phyloP scores from a whole-genome alignment of 1,140 invertebrate species.

The Magallana ariakensis region DNA sequence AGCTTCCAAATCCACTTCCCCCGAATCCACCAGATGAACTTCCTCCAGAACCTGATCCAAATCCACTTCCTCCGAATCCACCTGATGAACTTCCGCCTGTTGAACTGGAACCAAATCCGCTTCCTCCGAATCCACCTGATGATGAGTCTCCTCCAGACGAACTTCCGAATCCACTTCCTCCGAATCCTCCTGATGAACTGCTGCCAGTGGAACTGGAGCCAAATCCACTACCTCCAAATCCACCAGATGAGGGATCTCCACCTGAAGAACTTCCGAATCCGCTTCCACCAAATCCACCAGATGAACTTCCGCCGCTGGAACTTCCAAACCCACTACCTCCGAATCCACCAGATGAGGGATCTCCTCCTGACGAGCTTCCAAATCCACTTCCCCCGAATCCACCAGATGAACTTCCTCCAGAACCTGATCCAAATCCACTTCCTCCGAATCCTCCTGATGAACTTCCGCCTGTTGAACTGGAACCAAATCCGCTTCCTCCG shows the following conservation, averaged over 20 bases:
- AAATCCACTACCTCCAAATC: slow-evolving; percentile 2
- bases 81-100: background rate
- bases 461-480: background rate
- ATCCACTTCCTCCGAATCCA: background rate
- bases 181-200: background rate
- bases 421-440: background rate
- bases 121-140: background rate
- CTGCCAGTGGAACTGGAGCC: background rate
- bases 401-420: background rate
- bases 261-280: background rate
- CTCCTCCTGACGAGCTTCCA: background rate
- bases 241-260: background rate
- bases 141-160: background rate
- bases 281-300: background rate
- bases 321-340: background rate
- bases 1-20: background rate
- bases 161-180: slow-evolving; percentile 12
- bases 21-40: background rate
- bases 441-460: slow-evolving; percentile 11
- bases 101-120: background rate
- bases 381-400: background rate
- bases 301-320: background rate
- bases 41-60: background rate
- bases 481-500: background rate
- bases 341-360: background rate